Evolutionary conservation across 2,797 vertebrate genomes (phyloP).

Genomic region (Chrysolophus pictus): DNA sequence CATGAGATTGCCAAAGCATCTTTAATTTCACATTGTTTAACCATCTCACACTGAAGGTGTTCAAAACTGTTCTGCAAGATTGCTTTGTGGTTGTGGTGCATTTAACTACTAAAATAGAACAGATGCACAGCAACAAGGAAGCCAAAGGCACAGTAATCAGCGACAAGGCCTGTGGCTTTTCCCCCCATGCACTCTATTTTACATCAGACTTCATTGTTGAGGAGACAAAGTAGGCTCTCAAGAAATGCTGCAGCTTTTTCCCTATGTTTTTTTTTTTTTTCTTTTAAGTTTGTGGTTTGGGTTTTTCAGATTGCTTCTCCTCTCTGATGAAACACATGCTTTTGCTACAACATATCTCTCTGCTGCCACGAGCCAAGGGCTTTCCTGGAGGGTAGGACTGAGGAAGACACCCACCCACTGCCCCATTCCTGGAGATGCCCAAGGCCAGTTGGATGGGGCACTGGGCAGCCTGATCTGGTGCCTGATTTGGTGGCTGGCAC

Average conservation of each 20-base stretch:
- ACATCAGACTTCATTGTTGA: neutral
- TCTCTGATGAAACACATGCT: neutral
- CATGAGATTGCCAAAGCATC: neutral
- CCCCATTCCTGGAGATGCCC: too few species aligned
- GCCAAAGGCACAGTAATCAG: neutral
- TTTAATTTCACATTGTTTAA: neutral
- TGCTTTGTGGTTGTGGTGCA: neutral
- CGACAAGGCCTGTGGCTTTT: neutral
- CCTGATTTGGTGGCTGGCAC: too few species aligned
- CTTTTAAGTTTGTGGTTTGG: neutral
- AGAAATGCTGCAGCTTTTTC: neutral
- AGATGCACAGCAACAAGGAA: neutral
- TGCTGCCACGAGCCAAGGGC: accelerated
- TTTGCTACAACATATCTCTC: neutral
- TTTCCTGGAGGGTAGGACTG: neutral
- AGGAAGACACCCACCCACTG: too few species aligned
- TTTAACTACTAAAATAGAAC: neutral
- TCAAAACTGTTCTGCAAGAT: neutral
- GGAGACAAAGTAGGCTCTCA: neutral
- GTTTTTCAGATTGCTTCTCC: neutral
- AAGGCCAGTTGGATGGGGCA: too few species aligned
- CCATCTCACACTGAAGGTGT: accelerated
- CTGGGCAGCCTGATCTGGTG: too few species aligned
- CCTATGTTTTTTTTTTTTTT: neutral
- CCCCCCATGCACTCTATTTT: neutral